Evolutionary conservation across 2,797 vertebrate genomes (phyloP).

Genomic region (Sardinella longiceps): DNA sequence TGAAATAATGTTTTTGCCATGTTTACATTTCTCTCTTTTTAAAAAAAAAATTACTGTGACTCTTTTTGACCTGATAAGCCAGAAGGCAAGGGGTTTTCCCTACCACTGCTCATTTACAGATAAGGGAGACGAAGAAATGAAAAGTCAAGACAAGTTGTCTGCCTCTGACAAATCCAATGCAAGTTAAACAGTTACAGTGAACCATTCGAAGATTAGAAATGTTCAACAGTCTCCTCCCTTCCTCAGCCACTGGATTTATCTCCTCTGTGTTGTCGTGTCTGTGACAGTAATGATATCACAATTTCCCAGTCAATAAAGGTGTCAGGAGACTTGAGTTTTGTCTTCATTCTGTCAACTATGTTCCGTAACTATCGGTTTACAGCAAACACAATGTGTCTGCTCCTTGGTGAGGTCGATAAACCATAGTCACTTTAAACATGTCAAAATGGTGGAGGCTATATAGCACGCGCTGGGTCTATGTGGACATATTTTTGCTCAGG

Average conservation of each 20-base stretch:
- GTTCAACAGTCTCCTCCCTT: slow-evolving; percentile 6
- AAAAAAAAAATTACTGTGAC: neutral
- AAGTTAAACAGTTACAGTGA: slow-evolving; percentile 1
- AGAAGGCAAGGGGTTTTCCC: neutral
- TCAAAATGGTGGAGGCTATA: neutral
- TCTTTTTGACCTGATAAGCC: slow-evolving; percentile 3
- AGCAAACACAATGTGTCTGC: neutral
- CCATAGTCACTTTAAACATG: slow-evolving; percentile 20
- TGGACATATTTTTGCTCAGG: neutral
- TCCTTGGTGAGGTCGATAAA: neutral
- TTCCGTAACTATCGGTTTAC: neutral
- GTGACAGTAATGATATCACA: neutral
- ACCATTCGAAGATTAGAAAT: neutral
- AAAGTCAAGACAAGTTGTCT: neutral
- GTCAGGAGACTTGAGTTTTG: neutral
- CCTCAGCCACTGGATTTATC: neutral
- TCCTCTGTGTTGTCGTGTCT: neutral
- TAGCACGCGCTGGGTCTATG: neutral
- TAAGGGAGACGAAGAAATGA: neutral
- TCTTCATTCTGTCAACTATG: neutral
- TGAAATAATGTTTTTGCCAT: neutral
- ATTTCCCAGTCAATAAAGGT: neutral
- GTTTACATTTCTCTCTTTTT: neutral
- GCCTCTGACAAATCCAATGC: slow-evolving; percentile 17
- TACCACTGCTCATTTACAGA: neutral